Conservation (phyloP, 2,888 invertebrate species). For the Lapara coniferarum region DNA sequence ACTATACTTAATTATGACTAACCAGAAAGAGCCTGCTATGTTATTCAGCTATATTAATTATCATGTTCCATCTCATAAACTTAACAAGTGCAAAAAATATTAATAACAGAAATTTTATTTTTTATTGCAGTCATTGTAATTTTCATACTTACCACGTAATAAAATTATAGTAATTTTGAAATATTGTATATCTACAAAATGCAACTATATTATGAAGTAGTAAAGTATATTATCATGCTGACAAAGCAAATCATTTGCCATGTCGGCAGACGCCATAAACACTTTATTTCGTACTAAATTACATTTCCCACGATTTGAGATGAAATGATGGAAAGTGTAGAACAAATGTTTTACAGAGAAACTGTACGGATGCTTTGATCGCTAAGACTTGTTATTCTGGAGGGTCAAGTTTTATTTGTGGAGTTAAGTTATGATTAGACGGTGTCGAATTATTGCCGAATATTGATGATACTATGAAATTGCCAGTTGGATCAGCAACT, state of each 20-base stretch:
- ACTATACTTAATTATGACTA: too few relatives aligned
- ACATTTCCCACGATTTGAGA: constrained; percentile 33
- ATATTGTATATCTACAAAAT: constrained; percentile 8
- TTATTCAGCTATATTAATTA: background rate
- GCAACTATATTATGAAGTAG: constrained; percentile 17
- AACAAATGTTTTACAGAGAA: constrained; percentile 30
- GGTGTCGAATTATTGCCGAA: too few relatives aligned
- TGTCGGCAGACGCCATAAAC: constrained; percentile 28
- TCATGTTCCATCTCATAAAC: background rate
- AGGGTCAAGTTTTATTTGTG: background rate
- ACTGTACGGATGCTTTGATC: constrained; percentile 16
- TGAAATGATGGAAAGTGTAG: constrained; percentile 16
- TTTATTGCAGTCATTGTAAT: background rate
- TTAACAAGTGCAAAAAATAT: background rate
- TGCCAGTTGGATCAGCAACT: too few relatives aligned
- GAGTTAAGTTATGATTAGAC: background rate
- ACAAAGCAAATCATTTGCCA: constrained; percentile 10
- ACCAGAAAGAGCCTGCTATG: too few relatives aligned
- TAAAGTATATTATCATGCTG: constrained; percentile 2
- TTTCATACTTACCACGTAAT: constrained; percentile 11
- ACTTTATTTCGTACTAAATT: constrained; percentile 27
- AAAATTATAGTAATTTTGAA: constrained; percentile 3
- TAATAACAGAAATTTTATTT: constrained; percentile 2
- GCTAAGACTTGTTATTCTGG: background rate
- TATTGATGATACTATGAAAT: too few relatives aligned